Base-by-base conservation (phyloP, 2,113 vertebrate species). In the Panthera tigris region DNA sequence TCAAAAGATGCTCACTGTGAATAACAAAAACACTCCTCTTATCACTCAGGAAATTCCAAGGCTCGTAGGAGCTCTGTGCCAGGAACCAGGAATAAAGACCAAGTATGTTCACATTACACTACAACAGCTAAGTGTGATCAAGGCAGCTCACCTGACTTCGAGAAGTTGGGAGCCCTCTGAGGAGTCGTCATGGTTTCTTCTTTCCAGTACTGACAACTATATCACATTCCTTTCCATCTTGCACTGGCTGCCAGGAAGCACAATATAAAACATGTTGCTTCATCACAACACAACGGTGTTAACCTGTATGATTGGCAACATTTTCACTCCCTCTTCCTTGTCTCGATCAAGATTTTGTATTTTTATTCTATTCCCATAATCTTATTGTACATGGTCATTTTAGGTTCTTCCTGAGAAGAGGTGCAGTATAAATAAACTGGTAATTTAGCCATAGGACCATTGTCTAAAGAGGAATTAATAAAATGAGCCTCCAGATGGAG, bases 401-500 rank as follows among this genome's bases (percentile, higher is more conserved):
- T 36, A 90, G 74, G 83, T 27, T 90, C 84, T 90, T 57, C 45
- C 80, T 61, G 14, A 76, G 61, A 71, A 84, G 71, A 88, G 57
- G 85, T 14, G 31, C 84, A 61, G 10, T 81, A 52, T 95, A 80
- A 74, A 85, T 68, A 80, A 96, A 83, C 68, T 18, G 76, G 41
- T 65, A 78, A 50, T 36, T 27, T 12, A 88, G 76, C 69, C 74
- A 15, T 23, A 63, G 78, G 85, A 45, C 88, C 81, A 50, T 8
- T 7, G 36, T 94, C 87, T 96, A 63, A 71, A 95, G 57, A 92
- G 29, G 45, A 95, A 95, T 97, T 90, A 88, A 87, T 73, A 76
- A 97, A 94, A 97, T 92, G 81, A 92, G 81, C 87, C 80, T 95
- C 94, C 97, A 95, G 83, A 78, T 94, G 95, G 95, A 96, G 83